Base-by-base conservation (phyloP, 2,797 vertebrate genomes). In the Acrocephalus scirpaceus region DNA sequence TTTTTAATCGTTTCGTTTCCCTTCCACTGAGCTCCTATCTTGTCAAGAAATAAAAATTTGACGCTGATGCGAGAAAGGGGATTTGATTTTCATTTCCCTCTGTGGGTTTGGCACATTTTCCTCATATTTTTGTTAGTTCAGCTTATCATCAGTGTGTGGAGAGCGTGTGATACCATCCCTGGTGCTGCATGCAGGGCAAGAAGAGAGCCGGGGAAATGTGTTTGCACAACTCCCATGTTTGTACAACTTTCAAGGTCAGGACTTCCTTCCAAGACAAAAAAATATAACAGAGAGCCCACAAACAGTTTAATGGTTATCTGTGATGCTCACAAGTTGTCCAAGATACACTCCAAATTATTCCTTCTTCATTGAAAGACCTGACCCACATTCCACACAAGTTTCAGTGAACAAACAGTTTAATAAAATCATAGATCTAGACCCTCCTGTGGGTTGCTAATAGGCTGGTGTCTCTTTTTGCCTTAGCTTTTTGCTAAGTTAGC, bases 1-100 rank as follows among this genome's bases (percentile, higher is more conserved):
- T 73, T 95, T 97, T 93, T 89, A 96, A 93, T 96, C 86, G 22
- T 91, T 95, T 95, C 54, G 95, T 96, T 95, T 97, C 90, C 93
- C 72, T 97, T 95, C 91, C 83, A 36, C 73, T 5, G 50, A 95
- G 92, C 94, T 96, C 88, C 94, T 96, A 50, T 96, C 96, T 95
- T 96, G 96, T 96, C 88, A 95, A 97, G 94, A 97, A 97, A 97
- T 96, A 96, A 96, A 97, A 96, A 97, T 96, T 94, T 92, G 97
- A 96, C 22, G 79, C 90, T 94, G 97, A 92, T 92, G 96, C 34
- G 62, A 94, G 94, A 92, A 96, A 96, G 87, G 94, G 96, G 97
- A 96, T 91, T 96, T 93, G 92, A 94, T 90, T 97, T 96, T 97
- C 95, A 95, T 96, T 97, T 94, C 96, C 91, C 94, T 93, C n/a